Percentiles rank a stretch among this genome's conserved stretches.
Conservation (phyloP, 2,888 invertebrate genomes). For the Trichopoda pennipes region DNA sequence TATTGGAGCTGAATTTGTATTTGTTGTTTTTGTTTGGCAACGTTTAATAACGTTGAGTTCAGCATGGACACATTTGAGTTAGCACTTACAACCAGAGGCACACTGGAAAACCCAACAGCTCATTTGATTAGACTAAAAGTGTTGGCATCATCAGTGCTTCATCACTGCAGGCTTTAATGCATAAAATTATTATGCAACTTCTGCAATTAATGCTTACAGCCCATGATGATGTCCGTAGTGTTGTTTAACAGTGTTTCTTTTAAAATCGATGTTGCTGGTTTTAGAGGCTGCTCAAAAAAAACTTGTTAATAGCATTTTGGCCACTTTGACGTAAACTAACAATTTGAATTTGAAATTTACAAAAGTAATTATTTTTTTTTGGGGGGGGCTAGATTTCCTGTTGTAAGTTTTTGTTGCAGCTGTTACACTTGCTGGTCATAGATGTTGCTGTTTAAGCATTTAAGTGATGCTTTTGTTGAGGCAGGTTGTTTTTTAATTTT, state of each 20-base stretch:
- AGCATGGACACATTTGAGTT: conserved; percentile 26
- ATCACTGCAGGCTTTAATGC: conserved; percentile 18
- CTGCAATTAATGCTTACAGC: conserved; percentile 23
- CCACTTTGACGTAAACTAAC: background rate
- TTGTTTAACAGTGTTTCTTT: background rate
- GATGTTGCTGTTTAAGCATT: conserved; percentile 59
- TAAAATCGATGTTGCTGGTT: background rate
- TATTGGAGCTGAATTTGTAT: background rate
- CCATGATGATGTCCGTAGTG: background rate
- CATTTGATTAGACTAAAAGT: conserved; percentile 7
- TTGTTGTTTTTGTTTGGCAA: conserved; percentile 7
- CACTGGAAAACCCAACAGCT: background rate
- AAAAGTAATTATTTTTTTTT: conserved; percentile 14
- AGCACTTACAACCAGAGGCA: background rate
- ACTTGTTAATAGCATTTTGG: conserved; percentile 1
- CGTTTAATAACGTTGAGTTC: conserved; percentile 59
- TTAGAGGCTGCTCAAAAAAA: no score
- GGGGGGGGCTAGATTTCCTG: conserved; percentile 54
- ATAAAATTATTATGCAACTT: conserved; percentile 51
- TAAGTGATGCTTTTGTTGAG: conserved; percentile 34
- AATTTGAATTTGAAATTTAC: conserved; percentile 23
- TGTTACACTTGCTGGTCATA: conserved; percentile 22
- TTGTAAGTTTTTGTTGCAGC: conserved; percentile 11
- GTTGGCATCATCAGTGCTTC: conserved; percentile 21
- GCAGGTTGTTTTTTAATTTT: conserved; percentile 11